These are phyloP conservation scores for Vimba vimba DNA, from an alignment of 2,113 vertebrate species.

Conservation along the genomic window DNA sequence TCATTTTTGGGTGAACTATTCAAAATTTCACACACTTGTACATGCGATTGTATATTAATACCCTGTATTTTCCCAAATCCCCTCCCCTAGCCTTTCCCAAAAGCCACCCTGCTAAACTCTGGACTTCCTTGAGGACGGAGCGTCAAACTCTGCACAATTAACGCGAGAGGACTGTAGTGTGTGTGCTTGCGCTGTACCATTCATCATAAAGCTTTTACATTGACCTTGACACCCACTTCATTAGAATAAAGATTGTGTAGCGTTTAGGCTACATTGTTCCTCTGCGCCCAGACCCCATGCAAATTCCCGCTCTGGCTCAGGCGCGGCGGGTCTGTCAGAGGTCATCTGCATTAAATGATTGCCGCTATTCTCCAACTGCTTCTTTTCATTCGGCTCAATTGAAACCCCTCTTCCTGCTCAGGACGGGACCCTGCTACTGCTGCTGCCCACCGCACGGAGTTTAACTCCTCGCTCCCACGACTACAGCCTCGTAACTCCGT, in stretches of 20 bases:
- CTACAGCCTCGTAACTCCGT: neutral
- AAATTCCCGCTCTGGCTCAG: slow-evolving; percentile 88
- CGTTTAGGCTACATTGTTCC: slow-evolving; percentile 95
- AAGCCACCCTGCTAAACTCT: neutral
- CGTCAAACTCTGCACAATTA: slow-evolving; percentile 78
- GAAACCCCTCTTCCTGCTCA: slow-evolving; percentile 80
- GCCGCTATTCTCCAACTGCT: slow-evolving; percentile 88
- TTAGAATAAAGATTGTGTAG: slow-evolving; percentile 99
- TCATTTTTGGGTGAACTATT: too few relatives aligned
- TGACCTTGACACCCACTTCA: slow-evolving; percentile 99
- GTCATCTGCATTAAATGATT: slow-evolving; percentile 92
- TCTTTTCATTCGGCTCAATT: slow-evolving; percentile 89
- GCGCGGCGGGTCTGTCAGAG: slow-evolving; percentile 86
- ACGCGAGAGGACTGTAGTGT: slow-evolving; percentile 85
- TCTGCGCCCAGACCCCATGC: slow-evolving; percentile 88
- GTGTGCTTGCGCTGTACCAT: slow-evolving; percentile 84
- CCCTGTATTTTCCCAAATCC: neutral
- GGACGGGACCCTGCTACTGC: slow-evolving; percentile 64
- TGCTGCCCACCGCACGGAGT: neutral
- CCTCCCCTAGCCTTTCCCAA: slow-evolving; percentile 1
- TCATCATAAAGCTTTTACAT: slow-evolving; percentile 91
- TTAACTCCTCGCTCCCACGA: neutral
- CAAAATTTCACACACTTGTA: neutral
- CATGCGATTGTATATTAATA: neutral
- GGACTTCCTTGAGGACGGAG: slow-evolving; percentile 19